Conservation (phyloP, 2,113 vertebrate species). For the Stigmatopora argus region DNA sequence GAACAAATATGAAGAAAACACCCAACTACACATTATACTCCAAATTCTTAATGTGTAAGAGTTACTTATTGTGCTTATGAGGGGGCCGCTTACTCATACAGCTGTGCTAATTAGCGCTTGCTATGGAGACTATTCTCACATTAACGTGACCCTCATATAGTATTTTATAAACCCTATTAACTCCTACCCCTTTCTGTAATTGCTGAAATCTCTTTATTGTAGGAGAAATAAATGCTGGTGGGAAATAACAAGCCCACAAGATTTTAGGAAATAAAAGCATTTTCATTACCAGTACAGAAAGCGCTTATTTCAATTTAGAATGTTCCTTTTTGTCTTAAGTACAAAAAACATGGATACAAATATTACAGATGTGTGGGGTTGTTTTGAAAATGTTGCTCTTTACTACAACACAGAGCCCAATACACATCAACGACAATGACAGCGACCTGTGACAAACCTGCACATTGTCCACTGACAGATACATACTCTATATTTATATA, state of each 20-base stretch:
- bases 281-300: not conserved
- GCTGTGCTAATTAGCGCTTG: not conserved
- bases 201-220: not conserved
- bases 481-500: no score
- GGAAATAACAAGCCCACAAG: not conserved
- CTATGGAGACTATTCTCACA: not conserved
- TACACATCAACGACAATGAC: no score
- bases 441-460: no score
- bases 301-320: no score
- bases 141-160: not conserved
- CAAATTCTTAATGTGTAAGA: not conserved
- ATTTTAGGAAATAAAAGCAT: not conserved
- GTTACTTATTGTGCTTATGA: not conserved
- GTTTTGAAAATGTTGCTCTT: no score
- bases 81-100: not conserved
- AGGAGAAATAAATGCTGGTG: not conserved
- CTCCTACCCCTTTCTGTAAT: constrained; percentile 3
- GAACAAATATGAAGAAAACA: not conserved
- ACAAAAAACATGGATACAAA: no score
- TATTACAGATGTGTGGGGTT: no score
- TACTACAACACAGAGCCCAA: no score
- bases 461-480: no score
- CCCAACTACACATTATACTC: not conserved
- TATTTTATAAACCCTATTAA: constrained; percentile 3
- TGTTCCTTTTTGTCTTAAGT: not conserved